These are phyloP conservation scores for Rhagoletis zephyria DNA, from an alignment of 1,140 invertebrate genomes.

Conservation along the genomic window DNA sequence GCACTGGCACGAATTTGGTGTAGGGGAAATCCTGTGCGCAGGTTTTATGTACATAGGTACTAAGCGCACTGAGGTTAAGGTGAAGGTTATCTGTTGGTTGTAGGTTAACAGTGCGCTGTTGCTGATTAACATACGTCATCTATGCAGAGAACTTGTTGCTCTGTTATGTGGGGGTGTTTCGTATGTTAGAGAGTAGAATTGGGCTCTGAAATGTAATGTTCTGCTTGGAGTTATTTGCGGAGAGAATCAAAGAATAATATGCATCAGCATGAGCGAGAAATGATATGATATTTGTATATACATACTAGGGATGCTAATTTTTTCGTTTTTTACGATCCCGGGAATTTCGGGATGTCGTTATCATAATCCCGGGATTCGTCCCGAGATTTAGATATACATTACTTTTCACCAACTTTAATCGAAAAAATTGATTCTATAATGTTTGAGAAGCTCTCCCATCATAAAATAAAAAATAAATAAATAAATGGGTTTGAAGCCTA, in stretches of 20 bases:
- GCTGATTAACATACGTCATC: background rate
- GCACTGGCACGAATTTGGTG: background rate
- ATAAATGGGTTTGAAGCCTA: too few species aligned
- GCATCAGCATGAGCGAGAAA: too few species aligned
- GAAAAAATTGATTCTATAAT: too few species aligned
- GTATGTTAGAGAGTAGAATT: background rate
- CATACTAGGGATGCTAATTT: too few species aligned
- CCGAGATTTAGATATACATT: too few species aligned
- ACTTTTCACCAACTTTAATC: too few species aligned
- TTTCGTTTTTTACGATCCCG: too few species aligned
- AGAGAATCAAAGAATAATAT: background rate
- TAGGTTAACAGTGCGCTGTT: background rate
- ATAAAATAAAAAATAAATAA: too few species aligned
- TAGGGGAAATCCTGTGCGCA: constrained; percentile 18
- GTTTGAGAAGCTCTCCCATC: too few species aligned
- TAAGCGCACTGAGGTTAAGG: background rate
- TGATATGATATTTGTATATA: too few species aligned
- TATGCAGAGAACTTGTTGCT: background rate
- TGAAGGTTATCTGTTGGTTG: background rate
- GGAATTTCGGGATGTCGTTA: too few species aligned
- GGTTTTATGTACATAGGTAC: background rate
- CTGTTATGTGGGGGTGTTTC: constrained; percentile 1
- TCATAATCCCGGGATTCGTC: too few species aligned
- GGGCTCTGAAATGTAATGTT: background rate
- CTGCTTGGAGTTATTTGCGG: background rate